Percentiles rank a stretch among this genome's conserved stretches.
Evolutionary conservation across 2,888 invertebrate genomes (phyloP).

Genomic region (Drosophila kuntzei): DNA sequence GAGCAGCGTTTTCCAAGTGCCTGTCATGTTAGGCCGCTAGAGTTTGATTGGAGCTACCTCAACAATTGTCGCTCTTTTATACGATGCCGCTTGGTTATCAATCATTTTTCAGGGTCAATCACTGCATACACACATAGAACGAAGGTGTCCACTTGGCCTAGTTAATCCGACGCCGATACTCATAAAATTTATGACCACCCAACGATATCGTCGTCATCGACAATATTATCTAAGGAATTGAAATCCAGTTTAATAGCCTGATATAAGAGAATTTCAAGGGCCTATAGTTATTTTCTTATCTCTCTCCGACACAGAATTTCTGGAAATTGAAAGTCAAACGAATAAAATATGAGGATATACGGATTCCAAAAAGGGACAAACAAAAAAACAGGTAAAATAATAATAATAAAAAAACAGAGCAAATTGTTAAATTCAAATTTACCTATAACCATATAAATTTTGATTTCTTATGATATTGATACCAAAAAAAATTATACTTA

Average conservation of each 20-base stretch:
- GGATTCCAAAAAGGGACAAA: too few species aligned
- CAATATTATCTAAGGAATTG: conserved; percentile 49
- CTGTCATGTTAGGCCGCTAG: conserved; percentile 36
- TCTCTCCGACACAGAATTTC: too few species aligned
- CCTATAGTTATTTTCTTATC: background rate
- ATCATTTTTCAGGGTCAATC: conserved; percentile 53
- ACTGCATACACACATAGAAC: conserved; percentile 15
- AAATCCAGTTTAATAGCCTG: conserved; percentile 7
- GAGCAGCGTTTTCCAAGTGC: conserved; percentile 11
- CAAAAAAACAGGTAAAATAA: too few species aligned
- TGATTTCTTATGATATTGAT: too few species aligned
- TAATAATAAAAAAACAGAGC: too few species aligned
- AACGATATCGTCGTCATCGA: conserved; percentile 29
- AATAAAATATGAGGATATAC: too few species aligned
- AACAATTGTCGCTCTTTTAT: conserved; percentile 45
- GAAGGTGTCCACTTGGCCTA: conserved; percentile 71
- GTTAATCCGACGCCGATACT: conserved; percentile 51
- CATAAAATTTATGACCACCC: conserved; percentile 54
- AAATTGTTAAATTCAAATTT: too few species aligned
- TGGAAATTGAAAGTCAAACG: too few species aligned
- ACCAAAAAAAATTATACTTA: too few species aligned
- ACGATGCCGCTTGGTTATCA: conserved; percentile 38
- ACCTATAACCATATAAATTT: too few species aligned
- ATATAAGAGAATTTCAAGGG: conserved; percentile 9
- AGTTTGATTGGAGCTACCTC: conserved; percentile 12